These are phyloP conservation scores for Tridacna crocea DNA, from an alignment of 2,888 invertebrate species.

Conservation along the genomic window DNA sequence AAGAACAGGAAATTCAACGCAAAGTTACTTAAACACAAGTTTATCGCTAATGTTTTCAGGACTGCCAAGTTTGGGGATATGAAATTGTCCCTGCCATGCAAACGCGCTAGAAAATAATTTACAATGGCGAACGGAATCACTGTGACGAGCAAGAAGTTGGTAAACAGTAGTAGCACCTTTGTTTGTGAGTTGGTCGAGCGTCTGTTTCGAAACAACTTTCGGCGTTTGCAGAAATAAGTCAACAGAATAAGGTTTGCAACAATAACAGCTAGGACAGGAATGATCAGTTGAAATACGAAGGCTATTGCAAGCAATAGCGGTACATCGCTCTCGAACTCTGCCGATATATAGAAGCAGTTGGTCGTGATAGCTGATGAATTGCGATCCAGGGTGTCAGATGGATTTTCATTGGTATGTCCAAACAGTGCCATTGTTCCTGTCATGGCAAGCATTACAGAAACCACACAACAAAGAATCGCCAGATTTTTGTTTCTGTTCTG, in stretches of 20 bases:
- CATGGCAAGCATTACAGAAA: neutral
- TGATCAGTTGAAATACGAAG: neutral
- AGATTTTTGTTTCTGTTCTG: conserved; percentile 1
- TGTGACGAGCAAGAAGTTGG: neutral
- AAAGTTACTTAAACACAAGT: neutral
- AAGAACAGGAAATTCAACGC: neutral
- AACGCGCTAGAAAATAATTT: neutral
- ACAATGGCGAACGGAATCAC: neutral
- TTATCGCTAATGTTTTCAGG: neutral
- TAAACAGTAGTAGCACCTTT: neutral
- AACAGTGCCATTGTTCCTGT: neutral
- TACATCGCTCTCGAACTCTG: too few species aligned
- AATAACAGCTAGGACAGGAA: neutral
- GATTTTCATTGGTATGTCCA: neutral
- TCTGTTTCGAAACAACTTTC: neutral
- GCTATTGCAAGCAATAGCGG: neutral
- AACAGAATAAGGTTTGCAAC: neutral
- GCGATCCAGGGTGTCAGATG: neutral
- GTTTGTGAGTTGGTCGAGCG: neutral
- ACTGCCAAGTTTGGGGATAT: neutral
- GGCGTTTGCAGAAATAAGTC: neutral
- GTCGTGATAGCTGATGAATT: neutral
- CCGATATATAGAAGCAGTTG: too few species aligned
- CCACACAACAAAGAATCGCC: neutral
- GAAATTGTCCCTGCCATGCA: neutral